A percentile compares a stretch with the other conserved stretches of the same genome.
These are phyloP conservation scores for Dorcus parallelipipedus DNA, from an alignment of 2,888 invertebrate species.

Conservation along the genomic window DNA sequence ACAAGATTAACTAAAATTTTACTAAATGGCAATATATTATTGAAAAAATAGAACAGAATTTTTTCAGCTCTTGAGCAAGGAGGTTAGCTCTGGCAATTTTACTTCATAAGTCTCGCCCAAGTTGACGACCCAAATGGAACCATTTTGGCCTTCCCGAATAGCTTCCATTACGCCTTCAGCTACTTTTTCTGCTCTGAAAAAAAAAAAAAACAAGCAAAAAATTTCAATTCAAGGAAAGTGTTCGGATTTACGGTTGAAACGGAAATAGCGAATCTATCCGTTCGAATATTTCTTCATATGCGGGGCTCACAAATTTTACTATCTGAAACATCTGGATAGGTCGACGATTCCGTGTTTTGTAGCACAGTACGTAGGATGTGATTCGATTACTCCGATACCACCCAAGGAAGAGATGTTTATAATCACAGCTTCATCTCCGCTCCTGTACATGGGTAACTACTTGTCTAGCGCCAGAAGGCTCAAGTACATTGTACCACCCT, in stretches of 20 bases:
- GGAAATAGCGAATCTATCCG: no score
- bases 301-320: neutral
- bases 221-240: no score
- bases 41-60: no score
- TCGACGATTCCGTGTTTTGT: slow-evolving; percentile 9
- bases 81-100: no score
- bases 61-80: no score
- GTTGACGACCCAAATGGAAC: slow-evolving; percentile 49
- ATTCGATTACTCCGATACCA: slow-evolving; percentile 1
- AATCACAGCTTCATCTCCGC: slow-evolving; percentile 7
- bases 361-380: slow-evolving; percentile 4
- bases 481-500: slow-evolving; percentile 9
- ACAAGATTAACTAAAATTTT: no score
- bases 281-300: neutral
- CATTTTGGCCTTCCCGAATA: slow-evolving; percentile 44
- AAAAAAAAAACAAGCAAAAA: no score
- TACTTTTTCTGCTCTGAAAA: slow-evolving; percentile 41
- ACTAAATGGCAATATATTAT: no score
- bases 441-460: slow-evolving; percentile 10
- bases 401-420: slow-evolving; percentile 11
- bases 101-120: slow-evolving; percentile 26
- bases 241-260: no score
- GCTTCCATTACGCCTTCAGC: slow-evolving; percentile 45
- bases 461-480: slow-evolving; percentile 5
- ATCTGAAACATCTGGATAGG: neutral